Base-by-base conservation (phyloP, 2,888 invertebrate genomes). In the Noctuana brunneofusca region DNA sequence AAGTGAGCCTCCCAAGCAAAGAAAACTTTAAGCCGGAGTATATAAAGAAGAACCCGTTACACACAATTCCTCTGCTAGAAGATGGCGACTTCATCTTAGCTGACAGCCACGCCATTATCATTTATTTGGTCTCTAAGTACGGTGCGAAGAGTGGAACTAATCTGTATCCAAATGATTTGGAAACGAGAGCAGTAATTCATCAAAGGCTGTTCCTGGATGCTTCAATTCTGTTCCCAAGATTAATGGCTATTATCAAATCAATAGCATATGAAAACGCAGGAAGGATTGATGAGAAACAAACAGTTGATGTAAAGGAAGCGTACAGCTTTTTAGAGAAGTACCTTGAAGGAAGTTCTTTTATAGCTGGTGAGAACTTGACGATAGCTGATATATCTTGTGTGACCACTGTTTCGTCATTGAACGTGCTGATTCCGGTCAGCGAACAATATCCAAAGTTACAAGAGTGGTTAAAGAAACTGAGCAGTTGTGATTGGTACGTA, bases 101-200 rank as follows among this genome's bases (percentile, higher is more conserved):
- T 6, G 82, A 81, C 27, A 82, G 81, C 43, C 81, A 81, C 32
- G 78, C 82, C 0, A 83, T 83, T 12, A 71, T 78, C 0, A 78
- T 76, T 0, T 83, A 83, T 58, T 63, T 83, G 11, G 74, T 78
- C 0, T 76, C 80, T 0, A 83, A 81, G 58, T 83, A 80, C 41
- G 83, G 82, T 30, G 76, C 71, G 0, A 76, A 78, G 0, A 74
- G 75, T 32, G 66, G 71, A 50, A 69, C 72, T 3, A 66, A 71
- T 53, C 58, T 79, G 14, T 83, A 82, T 67, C 80, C 83, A 56
- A 68, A 60, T 2, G 81, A 80, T 46, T 54, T 76, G 30, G 68
- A 69, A 11, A 43, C 66, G 65, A 74, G 76, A 68, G 75, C 80
- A 0, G 71, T 69, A 20, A 68, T 83, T 9, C 74, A 82, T 58